Evolutionary conservation across 2,113 vertebrate species (phyloP).

Genomic region (Chitala chitala): DNA sequence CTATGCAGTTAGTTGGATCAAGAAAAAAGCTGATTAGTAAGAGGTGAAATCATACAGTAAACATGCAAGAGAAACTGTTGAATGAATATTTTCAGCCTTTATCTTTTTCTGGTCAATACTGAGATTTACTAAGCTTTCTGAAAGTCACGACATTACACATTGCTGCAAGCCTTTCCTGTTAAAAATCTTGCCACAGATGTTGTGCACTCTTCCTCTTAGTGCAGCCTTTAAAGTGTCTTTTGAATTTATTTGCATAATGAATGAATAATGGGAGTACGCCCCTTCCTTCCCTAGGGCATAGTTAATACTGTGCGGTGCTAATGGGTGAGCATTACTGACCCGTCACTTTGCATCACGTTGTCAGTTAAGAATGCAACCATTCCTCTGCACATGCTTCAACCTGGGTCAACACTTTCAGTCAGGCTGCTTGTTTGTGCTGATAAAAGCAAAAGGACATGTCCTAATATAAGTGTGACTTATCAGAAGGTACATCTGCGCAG

Average conservation of each 20-base stretch:
- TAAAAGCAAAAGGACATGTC: too few relatives aligned
- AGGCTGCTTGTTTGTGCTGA: too few relatives aligned
- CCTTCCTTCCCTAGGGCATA: too few relatives aligned
- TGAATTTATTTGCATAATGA: not conserved
- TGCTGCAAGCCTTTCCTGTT: constrained; percentile 25
- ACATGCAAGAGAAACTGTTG: not conserved
- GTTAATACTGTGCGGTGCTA: too few relatives aligned
- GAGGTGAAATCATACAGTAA: not conserved
- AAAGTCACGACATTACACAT: not conserved
- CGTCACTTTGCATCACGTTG: too few relatives aligned
- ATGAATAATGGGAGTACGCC: too few relatives aligned
- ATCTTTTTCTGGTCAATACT: not conserved
- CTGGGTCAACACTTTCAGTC: too few relatives aligned
- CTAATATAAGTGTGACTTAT: too few relatives aligned
- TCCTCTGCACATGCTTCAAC: too few relatives aligned
- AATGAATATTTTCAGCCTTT: not conserved
- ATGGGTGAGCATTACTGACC: too few relatives aligned
- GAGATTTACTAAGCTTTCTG: constrained; percentile 10
- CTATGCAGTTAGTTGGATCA: not conserved
- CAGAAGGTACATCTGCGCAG: too few relatives aligned
- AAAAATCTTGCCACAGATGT: constrained; percentile 29
- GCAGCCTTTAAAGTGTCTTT: not conserved
- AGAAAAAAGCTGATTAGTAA: not conserved
- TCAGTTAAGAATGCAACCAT: too few relatives aligned
- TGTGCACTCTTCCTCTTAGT: not conserved